Evolutionary conservation across 2,113 vertebrate species (phyloP), one percentile per base, ranked within the genome.

Genomic region (Pygathrix nemaeus): DNA sequence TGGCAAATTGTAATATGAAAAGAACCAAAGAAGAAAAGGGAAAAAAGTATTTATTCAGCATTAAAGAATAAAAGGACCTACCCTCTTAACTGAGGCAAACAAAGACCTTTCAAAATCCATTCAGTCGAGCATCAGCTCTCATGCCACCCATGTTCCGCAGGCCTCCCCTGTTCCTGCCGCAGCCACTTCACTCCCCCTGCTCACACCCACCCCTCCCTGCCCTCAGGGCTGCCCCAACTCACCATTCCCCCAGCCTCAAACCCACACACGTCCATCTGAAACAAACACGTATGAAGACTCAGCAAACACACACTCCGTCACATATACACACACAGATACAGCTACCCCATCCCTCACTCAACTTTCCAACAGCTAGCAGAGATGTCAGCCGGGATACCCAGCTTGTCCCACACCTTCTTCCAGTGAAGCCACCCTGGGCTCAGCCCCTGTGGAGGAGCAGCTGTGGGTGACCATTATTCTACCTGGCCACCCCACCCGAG

Each of bases 21-120:
- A 55, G 27, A 78, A 97, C 18, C 43, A 86, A 95, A 81, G 10
- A 84, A 75, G 35, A 94, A 12, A 91, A 89, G 52, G 59, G n/a
- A 5, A 52, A 83, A 68, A 91, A 55, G 88, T 10, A 82, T 93
- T 85, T 94, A 40, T 86, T 96, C 57, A 61, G 10, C 70, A 32
- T 87, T 93, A 57, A 61, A 86, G 30, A 84, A 86, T 96, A 45
- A 45, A 59, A 20, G 16, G 27, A 35, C 48, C 11, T 57, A 93
- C 57, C 17, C 32, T 81, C 95, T 91, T 86, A 86, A 91, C 93
- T 83, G 70, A 96, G 9, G 66, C 70, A 89, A 59, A 88, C 38
- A 87, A 93, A 93, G 59, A 66, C 86, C 78, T 75, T 94, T 73
- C 66, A 82, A 70, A 79, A 13, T 45, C 55, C n/a, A 40, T 76